Evolutionary conservation across 2,888 invertebrate species (phyloP), one percentile per base, ranked within the genome.

Genomic region (Andrena flavipes): DNA sequence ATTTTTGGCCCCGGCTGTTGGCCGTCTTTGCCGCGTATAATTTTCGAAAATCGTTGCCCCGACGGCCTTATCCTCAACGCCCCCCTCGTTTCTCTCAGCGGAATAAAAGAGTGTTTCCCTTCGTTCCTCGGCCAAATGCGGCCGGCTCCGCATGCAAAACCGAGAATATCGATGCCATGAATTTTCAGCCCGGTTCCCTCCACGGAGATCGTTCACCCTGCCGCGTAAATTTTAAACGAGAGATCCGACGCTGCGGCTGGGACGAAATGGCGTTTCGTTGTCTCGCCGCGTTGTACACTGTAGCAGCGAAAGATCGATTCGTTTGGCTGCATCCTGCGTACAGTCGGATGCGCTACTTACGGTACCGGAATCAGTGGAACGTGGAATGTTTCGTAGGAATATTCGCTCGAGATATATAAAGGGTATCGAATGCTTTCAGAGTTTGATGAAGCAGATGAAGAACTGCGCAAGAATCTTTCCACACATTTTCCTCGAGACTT

Each of bases 91-190:
- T 6, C 26, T 29, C 3, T 5, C 16, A 0, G 29, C 35, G 26
- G 10, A 20, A n/a, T 59, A 16, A 48, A 48, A n/a, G 16, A 42
- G 35, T n/a, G 59, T 16, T 4, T 23, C 35, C 13, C 54, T 60
- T 69, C 51, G 78, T 76, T 59, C 16, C 51, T 56, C 69, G 75
- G 80, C 83, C 88, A 86, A 88, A 86, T 86, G 76, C 71, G 62
- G 42, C 71, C 60, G 77, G 76, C 79, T 85, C 59, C 63, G 83
- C 78, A 85, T 82, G 80, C 85, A 79, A 80, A 86, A 83, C 83
- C 83, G 71, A 80, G 80, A 83, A 80, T 84, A 82, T 88, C 88
- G 85, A 79, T 82, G 60, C 76, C 77, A 84, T 85, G 84, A 88
- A 84, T 88, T 84, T 87, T 76, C 80, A 76, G 62, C 82, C 65